These are phyloP conservation scores for Caranx ignobilis DNA, from an alignment of 2,113 vertebrate genomes.

Conservation along the genomic window DNA sequence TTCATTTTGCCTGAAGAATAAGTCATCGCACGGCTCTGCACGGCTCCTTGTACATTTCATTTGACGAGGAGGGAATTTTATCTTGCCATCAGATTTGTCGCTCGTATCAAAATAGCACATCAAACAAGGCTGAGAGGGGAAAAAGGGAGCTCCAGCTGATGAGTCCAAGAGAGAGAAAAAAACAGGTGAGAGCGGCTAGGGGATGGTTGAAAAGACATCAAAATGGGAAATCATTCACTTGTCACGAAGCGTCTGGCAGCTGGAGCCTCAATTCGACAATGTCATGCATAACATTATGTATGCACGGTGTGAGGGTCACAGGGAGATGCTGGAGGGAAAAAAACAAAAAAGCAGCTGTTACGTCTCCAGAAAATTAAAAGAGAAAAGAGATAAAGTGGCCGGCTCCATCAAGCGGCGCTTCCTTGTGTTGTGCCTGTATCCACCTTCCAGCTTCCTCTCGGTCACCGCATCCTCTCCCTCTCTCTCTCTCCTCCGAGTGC, in stretches of 20 bases:
- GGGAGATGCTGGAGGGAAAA: constrained; percentile 54
- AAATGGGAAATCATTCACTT: constrained; percentile 79
- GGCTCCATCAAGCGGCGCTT: constrained; percentile 50
- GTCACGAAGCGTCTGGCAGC: constrained; percentile 80
- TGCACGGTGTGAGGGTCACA: constrained; percentile 67
- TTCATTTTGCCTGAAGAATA: constrained; percentile 63
- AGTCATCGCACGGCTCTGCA: constrained; percentile 56
- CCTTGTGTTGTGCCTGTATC: constrained; percentile 55
- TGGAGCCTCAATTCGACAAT: constrained; percentile 77
- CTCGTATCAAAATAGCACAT: constrained; percentile 63
- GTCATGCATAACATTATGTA: constrained; percentile 76
- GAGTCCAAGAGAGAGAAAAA: constrained; percentile 38
- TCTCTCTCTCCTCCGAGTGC: constrained; percentile 73
- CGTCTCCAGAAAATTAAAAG: constrained; percentile 40
- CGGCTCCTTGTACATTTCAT: constrained; percentile 46
- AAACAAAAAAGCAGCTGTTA: constrained; percentile 74
- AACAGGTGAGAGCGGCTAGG: constrained; percentile 50
- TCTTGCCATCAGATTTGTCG: constrained; percentile 52
- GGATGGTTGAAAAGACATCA: constrained; percentile 38
- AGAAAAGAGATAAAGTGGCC: constrained; percentile 35
- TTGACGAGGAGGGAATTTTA: constrained; percentile 50
- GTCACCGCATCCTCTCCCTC: constrained; percentile 77
- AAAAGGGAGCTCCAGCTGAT: constrained; percentile 50
- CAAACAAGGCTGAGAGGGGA: constrained; percentile 40
- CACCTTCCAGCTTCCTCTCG: constrained; percentile 70